Evolutionary conservation across 2,888 invertebrate genomes (phyloP).

Genomic region (Drosophila paramelanica): DNA sequence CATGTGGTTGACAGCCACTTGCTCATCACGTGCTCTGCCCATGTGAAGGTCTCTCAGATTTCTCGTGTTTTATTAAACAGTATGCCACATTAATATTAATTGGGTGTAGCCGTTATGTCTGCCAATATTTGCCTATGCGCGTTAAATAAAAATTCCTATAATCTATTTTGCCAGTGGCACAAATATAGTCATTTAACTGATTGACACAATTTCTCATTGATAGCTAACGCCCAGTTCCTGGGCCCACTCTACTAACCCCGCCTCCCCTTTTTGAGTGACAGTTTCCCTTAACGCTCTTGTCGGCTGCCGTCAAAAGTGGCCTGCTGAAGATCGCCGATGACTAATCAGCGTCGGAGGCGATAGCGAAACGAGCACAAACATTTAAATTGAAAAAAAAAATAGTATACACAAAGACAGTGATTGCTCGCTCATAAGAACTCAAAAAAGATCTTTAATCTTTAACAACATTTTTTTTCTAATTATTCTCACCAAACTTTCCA

Average conservation of each 20-base stretch:
- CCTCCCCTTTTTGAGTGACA: constrained; percentile 41
- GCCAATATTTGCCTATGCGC: not conserved
- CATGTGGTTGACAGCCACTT: not conserved
- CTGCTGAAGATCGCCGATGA: constrained; percentile 39
- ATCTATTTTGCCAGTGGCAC: constrained; percentile 6
- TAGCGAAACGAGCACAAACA: constrained; percentile 28
- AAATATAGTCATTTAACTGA: constrained; percentile 19
- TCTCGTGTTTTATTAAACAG: constrained; percentile 22
- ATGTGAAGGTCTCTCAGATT: constrained; percentile 1
- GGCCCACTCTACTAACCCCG: not conserved
- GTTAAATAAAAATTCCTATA: not conserved
- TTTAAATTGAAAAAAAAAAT: not conserved
- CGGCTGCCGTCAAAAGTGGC: constrained; percentile 56
- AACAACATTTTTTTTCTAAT: too few relatives aligned
- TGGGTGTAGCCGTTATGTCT: constrained; percentile 7
- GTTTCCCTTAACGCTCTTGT: constrained; percentile 36
- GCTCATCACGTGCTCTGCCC: constrained; percentile 11
- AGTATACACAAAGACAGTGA: constrained; percentile 6
- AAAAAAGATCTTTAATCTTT: too few relatives aligned
- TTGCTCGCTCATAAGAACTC: not conserved
- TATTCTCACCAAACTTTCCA: too few relatives aligned
- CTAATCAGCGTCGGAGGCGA: constrained; percentile 40
- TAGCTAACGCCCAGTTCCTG: not conserved
- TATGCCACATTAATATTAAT: constrained; percentile 16
- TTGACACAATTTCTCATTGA: constrained; percentile 22